These are phyloP conservation scores for Pachliopta kotzebuea DNA, from an alignment of 2,888 invertebrate genomes.

Conservation along the genomic window DNA sequence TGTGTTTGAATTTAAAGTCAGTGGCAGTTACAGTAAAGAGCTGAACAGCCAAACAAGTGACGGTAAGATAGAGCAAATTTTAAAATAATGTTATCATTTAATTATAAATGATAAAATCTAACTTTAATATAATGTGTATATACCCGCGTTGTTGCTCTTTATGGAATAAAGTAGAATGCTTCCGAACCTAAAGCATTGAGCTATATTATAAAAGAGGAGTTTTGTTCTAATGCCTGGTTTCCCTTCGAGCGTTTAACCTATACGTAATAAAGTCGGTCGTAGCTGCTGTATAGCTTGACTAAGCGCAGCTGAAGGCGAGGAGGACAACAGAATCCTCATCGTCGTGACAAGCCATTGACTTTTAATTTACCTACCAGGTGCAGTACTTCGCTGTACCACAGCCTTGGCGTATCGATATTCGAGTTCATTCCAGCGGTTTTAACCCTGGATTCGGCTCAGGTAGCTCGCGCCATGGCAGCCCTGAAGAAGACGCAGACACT, in stretches of 20 bases:
- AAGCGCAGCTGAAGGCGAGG: background rate
- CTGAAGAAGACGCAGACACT: conserved; percentile 89
- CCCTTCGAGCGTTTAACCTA: background rate
- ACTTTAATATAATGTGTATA: background rate
- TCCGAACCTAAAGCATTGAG: background rate
- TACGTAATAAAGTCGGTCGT: background rate
- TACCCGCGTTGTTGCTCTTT: background rate
- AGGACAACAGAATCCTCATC: conserved; percentile 26
- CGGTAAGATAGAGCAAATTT: background rate
- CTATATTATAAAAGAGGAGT: background rate
- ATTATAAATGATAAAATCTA: too few relatives aligned
- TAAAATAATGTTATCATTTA: too few relatives aligned
- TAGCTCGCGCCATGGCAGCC: conserved; percentile 86
- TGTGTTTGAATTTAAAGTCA: background rate
- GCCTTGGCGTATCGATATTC: conserved; percentile 93
- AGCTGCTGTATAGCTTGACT: background rate
- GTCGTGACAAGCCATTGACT: conserved; percentile 23
- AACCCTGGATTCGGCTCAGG: conserved; percentile 92
- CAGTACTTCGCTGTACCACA: conserved; percentile 93
- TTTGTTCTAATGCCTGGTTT: background rate
- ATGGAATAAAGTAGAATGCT: background rate
- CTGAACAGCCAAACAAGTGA: background rate
- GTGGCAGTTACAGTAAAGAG: background rate
- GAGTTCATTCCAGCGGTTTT: conserved; percentile 95
- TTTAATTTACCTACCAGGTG: conserved; percentile 74